phyloP scores from a whole-genome alignment of 1,140 invertebrate genomes.

The Macrocentrus cingulum region DNA sequence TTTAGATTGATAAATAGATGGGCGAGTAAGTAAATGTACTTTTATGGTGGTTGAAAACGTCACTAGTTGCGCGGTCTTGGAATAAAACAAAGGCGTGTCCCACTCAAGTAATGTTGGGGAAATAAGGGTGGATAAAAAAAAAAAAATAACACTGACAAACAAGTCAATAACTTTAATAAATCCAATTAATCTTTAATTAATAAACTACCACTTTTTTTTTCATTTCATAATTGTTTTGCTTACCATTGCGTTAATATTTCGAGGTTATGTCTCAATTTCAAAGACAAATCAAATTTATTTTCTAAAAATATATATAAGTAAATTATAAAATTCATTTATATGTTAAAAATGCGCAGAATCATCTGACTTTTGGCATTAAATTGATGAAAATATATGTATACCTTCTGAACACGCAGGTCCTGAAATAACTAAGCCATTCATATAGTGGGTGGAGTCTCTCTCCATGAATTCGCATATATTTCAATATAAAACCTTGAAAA shows the following conservation, averaged over 20 bases:
- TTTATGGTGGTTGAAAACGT: neutral
- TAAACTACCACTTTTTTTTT: too few species aligned
- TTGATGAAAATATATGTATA: neutral
- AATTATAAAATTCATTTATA: too few species aligned
- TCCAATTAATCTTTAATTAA: neutral
- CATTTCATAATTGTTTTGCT: too few species aligned
- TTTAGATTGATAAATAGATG: neutral
- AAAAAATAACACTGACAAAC: neutral
- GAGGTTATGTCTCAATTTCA: too few species aligned
- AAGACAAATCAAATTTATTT: too few species aligned
- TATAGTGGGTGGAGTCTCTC: neutral
- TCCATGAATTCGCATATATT: neutral
- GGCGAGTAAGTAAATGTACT: neutral
- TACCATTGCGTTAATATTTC: too few species aligned
- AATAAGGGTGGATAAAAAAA: neutral
- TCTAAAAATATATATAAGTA: too few species aligned
- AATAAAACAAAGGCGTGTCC: neutral
- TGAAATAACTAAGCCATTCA: constrained; percentile 4
- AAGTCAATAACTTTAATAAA: neutral
- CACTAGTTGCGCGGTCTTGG: too few species aligned
- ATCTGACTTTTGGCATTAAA: neutral
- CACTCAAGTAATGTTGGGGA: neutral
- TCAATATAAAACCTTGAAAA: neutral
- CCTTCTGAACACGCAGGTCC: constrained; percentile 4
- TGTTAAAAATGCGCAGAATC: constrained; percentile 7